Base-by-base conservation (phyloP, 2,888 invertebrate genomes). In the Achlya flavicornis region DNA sequence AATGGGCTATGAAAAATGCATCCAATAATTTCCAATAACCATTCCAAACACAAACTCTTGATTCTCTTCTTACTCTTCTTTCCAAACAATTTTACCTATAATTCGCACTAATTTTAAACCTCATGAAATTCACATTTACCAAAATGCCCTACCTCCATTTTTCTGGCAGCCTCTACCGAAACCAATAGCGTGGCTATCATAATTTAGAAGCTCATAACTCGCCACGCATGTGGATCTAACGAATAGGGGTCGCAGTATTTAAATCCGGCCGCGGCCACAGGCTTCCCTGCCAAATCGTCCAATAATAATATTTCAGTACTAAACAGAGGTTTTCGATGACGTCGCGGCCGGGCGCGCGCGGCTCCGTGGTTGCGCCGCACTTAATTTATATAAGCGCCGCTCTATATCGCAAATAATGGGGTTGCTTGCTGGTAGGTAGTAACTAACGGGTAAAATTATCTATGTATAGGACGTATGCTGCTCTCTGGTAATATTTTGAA, bases 261-360 rank as follows among this genome's bases (percentile, higher is more conserved):
- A 71, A 65, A 60, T 60, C 60, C 10, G 53, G 53, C 19, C 66
- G 78, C 64, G 72, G 73, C 74, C 76, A 69, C 76, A 79, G 41
- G 65, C 70, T 72, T 61, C 71, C 70, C 76, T 84, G 87, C 88
- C 88, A 87, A 87, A 87, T 84, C 75, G 80, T 71, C 66, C 79
- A 67, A 78, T 86, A 76, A 79, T 76, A 73, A 78, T 85, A 83
- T 78, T 78, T 86, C 78, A 86, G 70, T 64, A 71, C 76, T 77
- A 80, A 78, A 71, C 75, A 74, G 72, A 63, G 65, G 65, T 67
- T 67, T 63, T 61, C 26, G 43, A 60, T 60, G 41, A 69, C 61
- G 66, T 8, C 53, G 53, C 53, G 16, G 19, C 53, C 8, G 53
- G 53, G 53, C 8, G 53, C 10, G 16, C 53, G 53, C n/a, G n/a